Percentiles rank a stretch among this genome's conserved stretches.
phyloP scores from a whole-genome alignment of 1,140 invertebrate species.

The Cyphomyrmex costatus region DNA sequence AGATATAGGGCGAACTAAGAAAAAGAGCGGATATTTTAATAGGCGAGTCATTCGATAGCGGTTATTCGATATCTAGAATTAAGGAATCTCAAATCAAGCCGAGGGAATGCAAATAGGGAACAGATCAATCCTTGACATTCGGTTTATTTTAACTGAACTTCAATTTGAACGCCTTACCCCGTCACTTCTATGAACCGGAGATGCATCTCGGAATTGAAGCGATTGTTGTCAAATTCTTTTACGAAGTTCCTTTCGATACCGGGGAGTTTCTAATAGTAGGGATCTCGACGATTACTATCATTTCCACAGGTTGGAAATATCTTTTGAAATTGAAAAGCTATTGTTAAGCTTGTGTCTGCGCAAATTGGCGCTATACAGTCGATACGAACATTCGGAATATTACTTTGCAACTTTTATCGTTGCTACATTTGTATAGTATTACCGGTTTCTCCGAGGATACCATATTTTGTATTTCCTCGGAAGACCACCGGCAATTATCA shows the following conservation, averaged over 20 bases:
- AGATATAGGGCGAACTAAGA: neutral
- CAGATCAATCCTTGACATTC: neutral
- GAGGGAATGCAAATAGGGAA: neutral
- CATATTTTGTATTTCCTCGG: neutral
- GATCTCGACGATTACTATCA: neutral
- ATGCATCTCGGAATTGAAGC: neutral
- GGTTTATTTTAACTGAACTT: neutral
- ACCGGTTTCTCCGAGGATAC: neutral
- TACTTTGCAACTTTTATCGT: neutral
- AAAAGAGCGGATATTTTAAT: neutral
- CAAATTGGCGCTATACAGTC: neutral
- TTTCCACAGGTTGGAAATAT: neutral
- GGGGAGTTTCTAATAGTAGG: neutral
- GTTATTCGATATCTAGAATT: constrained; percentile 1
- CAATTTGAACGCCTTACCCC: neutral
- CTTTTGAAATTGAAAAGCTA: neutral
- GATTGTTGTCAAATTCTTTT: neutral
- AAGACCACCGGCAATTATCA: constrained; percentile 25
- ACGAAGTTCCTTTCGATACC: neutral
- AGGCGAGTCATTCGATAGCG: neutral
- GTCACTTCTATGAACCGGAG: neutral
- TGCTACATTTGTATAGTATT: constrained; percentile 1
- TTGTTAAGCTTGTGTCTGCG: constrained; percentile 1
- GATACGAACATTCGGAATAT: constrained; percentile 3
- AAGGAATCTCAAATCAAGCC: neutral